phyloP scores from a whole-genome alignment of 2,888 invertebrate genomes.

The Ctena decussata region DNA sequence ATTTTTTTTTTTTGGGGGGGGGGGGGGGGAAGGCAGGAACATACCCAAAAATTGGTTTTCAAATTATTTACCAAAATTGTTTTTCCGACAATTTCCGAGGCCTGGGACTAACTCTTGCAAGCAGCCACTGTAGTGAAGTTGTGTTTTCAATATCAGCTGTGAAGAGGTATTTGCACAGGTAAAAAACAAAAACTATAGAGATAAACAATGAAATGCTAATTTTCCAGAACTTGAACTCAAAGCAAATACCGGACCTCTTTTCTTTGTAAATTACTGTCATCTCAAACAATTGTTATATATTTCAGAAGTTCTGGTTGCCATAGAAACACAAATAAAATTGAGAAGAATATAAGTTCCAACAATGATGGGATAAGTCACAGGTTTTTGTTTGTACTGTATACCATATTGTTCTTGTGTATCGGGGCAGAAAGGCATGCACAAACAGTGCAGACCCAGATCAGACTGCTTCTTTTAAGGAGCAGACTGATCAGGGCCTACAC shows the following conservation, averaged over 20 bases:
- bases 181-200: background rate
- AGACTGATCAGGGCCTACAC: too few species aligned
- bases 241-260: slow-evolving; percentile 16
- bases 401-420: too few species aligned
- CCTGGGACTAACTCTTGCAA: too few species aligned
- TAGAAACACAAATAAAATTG: slow-evolving; percentile 64
- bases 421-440: too few species aligned
- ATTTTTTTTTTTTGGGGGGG: too few species aligned
- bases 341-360: slow-evolving; percentile 58
- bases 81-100: too few species aligned
- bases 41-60: too few species aligned
- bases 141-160: background rate
- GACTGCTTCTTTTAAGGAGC: too few species aligned
- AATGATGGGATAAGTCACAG: slow-evolving; percentile 11
- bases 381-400: background rate
- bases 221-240: background rate
- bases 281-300: slow-evolving; percentile 63
- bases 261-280: slow-evolving; percentile 63
- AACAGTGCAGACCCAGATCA: too few species aligned
- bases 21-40: too few species aligned
- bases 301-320: slow-evolving; percentile 63
- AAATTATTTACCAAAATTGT: too few species aligned
- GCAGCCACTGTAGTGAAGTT: background rate
- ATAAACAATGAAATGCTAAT: background rate
- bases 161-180: background rate